Conservation (phyloP, 2,797 vertebrate genomes). For the Micropoecilia bifurca region DNA sequence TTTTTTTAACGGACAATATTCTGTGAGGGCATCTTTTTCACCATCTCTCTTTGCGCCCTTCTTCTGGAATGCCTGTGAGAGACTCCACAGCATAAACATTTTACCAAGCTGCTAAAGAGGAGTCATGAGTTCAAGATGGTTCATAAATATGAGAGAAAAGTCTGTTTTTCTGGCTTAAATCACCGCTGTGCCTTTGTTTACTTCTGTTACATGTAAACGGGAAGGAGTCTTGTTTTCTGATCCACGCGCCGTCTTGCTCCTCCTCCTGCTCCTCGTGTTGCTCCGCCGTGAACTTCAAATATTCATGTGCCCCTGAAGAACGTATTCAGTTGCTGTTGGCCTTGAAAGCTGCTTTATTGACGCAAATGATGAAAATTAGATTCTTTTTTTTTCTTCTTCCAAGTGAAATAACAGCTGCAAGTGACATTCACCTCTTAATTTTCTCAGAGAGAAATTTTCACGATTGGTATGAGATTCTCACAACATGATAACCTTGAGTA, state of each 20-base stretch:
- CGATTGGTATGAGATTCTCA: neutral
- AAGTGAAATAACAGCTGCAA: neutral
- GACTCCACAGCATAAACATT: neutral
- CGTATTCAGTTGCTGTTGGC: slow-evolving; percentile 43
- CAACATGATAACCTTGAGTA: neutral
- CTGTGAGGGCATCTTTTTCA: neutral
- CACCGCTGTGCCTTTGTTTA: slow-evolving; percentile 14
- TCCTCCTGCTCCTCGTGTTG: slow-evolving; percentile 39
- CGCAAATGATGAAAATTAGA: slow-evolving; percentile 44
- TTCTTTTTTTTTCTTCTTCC: slow-evolving; percentile 10
- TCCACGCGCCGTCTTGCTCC: slow-evolving; percentile 8
- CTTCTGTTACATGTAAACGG: slow-evolving; percentile 34
- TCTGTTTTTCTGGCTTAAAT: slow-evolving; percentile 6
- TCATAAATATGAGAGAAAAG: slow-evolving; percentile 2
- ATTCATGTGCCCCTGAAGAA: slow-evolving; percentile 60
- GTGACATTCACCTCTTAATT: slow-evolving; percentile 2
- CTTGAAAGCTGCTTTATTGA: slow-evolving; percentile 42
- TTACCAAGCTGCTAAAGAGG: neutral
- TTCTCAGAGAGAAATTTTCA: slow-evolving; percentile 1
- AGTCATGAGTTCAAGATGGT: slow-evolving; percentile 10
- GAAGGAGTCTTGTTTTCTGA: slow-evolving; percentile 38
- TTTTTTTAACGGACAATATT: neutral
- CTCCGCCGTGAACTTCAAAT: slow-evolving; percentile 55
- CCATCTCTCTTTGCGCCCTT: neutral
- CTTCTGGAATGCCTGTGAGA: neutral